Conservation (phyloP, 2,797 vertebrate genomes). For the Mionectes olivaceus region DNA sequence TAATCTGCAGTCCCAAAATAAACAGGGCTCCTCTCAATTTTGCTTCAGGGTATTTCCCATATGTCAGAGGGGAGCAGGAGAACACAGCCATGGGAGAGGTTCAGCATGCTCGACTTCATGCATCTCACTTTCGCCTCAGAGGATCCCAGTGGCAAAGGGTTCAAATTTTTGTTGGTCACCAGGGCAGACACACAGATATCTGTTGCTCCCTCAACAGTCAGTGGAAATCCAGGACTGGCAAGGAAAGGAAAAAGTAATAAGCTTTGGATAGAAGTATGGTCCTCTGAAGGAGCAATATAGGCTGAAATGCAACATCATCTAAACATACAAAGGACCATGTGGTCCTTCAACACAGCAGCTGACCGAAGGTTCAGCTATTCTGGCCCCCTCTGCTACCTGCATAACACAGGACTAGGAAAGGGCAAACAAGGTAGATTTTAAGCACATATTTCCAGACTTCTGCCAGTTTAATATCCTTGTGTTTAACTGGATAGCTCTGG, state of each 20-base stretch:
- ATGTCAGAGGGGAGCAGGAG: not conserved
- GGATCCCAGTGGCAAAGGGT: not conserved
- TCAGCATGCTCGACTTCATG: rapidly evolving
- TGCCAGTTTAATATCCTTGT: not conserved
- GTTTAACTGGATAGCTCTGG: not conserved
- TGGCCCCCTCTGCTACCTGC: not conserved
- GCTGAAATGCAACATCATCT: not conserved
- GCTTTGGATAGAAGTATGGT: not conserved
- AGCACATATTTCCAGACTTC: not conserved
- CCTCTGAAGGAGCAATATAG: not conserved
- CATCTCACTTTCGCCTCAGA: not conserved
- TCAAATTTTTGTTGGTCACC: not conserved
- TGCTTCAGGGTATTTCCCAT: conserved; percentile 36
- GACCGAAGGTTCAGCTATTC: not conserved
- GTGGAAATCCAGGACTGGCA: not conserved
- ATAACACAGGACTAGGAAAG: not conserved
- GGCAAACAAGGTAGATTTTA: not conserved
- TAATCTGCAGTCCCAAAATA: conserved; percentile 12
- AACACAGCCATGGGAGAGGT: rapidly evolving
- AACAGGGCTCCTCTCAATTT: conserved; percentile 27
- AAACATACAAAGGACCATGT: rapidly evolving
- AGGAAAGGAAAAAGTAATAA: not conserved
- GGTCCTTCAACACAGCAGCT: not conserved
- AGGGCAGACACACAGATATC: not conserved
- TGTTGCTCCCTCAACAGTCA: not conserved